These are phyloP conservation scores for Linepithema humile DNA, from an alignment of 1,140 invertebrate genomes.

Conservation along the genomic window DNA sequence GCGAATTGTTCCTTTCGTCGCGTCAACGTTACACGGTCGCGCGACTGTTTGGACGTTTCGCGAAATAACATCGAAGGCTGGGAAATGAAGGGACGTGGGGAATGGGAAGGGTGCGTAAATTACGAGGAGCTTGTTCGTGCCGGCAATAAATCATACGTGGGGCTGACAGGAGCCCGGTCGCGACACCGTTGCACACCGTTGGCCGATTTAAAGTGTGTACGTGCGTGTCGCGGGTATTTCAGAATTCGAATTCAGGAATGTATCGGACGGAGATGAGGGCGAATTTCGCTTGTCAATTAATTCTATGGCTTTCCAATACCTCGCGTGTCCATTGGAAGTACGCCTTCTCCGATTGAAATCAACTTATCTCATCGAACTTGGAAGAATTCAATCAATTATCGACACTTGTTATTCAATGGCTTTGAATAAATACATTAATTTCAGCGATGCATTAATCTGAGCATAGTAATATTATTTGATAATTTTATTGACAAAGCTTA, in stretches of 20 bases:
- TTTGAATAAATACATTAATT: background rate
- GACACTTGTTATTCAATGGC: background rate
- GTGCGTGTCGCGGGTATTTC: conserved; percentile 46
- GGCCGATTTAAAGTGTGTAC: conserved; percentile 69
- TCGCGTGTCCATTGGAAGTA: conserved; percentile 2
- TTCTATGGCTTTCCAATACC: conserved; percentile 24
- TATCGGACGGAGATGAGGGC: background rate
- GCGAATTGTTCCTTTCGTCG: conserved; percentile 58
- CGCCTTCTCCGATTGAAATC: background rate
- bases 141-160: conserved; percentile 68
- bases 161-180: conserved; percentile 61
- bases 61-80: conserved; percentile 58
- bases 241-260: conserved; percentile 46
- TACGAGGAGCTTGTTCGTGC: conserved; percentile 60
- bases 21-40: conserved; percentile 49
- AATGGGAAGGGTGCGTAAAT: conserved; percentile 68
- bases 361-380: background rate
- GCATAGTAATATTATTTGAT: background rate
- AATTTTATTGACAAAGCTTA: background rate
- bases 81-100: conserved; percentile 30
- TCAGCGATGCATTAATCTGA: background rate
- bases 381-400: background rate
- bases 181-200: conserved; percentile 58
- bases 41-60: conserved; percentile 60
- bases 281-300: conserved; percentile 42